Evolutionary conservation across 2,888 invertebrate species (phyloP).

Genomic region (Apamea epomidion): DNA sequence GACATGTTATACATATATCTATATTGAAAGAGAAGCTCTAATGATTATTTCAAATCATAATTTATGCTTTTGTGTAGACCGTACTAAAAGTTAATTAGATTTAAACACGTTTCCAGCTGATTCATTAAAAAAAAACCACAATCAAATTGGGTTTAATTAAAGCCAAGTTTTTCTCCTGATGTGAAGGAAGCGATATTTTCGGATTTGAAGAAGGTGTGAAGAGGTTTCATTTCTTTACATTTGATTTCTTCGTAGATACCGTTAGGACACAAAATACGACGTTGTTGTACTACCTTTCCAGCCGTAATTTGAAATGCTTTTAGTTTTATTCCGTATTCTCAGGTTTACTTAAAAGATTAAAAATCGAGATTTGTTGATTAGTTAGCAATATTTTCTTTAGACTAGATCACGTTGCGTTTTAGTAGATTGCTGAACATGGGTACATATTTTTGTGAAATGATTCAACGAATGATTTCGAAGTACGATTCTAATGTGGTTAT

Average conservation of each 20-base stretch:
- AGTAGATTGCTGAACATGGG: background rate
- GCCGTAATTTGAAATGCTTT: conserved; percentile 30
- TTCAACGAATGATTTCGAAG: background rate
- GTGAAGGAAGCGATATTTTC: conserved; percentile 21
- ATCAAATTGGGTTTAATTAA: conserved; percentile 19
- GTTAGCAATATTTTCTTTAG: background rate
- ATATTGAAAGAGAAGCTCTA: background rate
- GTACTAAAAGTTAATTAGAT: conserved; percentile 7
- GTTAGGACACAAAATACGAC: conserved; percentile 47
- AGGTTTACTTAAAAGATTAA: conserved; percentile 14
- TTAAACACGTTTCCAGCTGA: conserved; percentile 12
- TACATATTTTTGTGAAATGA: background rate
- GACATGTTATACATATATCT: too few species aligned
- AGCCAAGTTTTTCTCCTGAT: conserved; percentile 6
- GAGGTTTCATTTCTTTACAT: conserved; percentile 44
- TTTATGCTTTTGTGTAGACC: background rate
- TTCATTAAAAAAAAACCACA: conserved; percentile 17
- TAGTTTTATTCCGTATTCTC: conserved; percentile 22
- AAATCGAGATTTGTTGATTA: background rate
- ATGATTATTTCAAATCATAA: background rate
- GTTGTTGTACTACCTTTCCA: conserved; percentile 18
- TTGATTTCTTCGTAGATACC: conserved; percentile 35
- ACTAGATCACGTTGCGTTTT: background rate
- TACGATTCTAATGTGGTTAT: background rate
- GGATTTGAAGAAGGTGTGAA: conserved; percentile 20